These are phyloP conservation scores for Saccostrea echinata DNA, from an alignment of 1,140 invertebrate species.

Conservation along the genomic window DNA sequence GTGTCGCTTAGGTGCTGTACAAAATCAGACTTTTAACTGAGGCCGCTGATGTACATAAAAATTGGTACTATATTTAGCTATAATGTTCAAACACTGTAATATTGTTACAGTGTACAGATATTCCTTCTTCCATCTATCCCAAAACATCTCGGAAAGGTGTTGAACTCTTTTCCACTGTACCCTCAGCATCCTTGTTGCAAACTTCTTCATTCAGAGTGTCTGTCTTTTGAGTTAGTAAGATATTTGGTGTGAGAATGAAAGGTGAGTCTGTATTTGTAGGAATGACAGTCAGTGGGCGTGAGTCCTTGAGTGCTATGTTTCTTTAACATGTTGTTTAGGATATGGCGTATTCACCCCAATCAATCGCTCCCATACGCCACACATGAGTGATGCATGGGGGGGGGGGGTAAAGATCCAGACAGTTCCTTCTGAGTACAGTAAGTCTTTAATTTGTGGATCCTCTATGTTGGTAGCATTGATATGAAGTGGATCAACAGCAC, in stretches of 20 bases:
- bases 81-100: too few species aligned
- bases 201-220: neutral
- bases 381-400: slow-evolving; percentile 30
- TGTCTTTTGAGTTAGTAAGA: slow-evolving; percentile 34
- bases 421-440: slow-evolving; percentile 28
- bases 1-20: too few species aligned
- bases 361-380: neutral
- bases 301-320: neutral
- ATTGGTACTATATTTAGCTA: too few species aligned
- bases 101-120: too few species aligned
- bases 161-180: slow-evolving; percentile 51
- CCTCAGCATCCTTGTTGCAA: neutral
- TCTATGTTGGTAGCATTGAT: neutral
- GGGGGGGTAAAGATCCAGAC: slow-evolving; percentile 47
- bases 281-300: neutral
- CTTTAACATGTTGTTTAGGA: slow-evolving; percentile 27
- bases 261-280: too few species aligned
- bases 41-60: too few species aligned
- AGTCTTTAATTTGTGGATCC: neutral
- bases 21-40: too few species aligned
- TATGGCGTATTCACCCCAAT: neutral
- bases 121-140: slow-evolving; percentile 51
- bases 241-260: slow-evolving; percentile 19
- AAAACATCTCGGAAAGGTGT: slow-evolving; percentile 45
- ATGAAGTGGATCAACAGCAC: neutral